Evolutionary conservation across 1,140 invertebrate genomes (phyloP), one percentile per base, ranked within the genome.

Genomic region (Calycopis cecrops): DNA sequence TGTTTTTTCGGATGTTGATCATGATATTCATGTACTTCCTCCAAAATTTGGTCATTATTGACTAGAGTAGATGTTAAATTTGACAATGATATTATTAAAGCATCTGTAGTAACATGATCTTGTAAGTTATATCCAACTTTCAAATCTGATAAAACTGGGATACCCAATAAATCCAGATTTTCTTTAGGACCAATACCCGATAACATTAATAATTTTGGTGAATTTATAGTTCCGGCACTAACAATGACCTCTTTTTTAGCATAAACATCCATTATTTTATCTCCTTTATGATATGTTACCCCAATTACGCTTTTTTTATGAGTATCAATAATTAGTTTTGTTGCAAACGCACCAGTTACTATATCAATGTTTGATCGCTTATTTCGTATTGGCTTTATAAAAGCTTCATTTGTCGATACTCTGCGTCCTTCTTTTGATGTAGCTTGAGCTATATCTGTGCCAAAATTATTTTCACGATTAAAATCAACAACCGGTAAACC

Each of bases 371-470:
- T n/a, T n/a, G n/a, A n/a, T n/a, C 95, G n/a, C n/a, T n/a, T 76
- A 16, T 90, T 70, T 35, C 92, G 76, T 28, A 92, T 91, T 0
- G 93, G 93, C 59, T 89, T 77, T 9, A 95, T 89, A 73, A 92
- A 95, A 1, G 92, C 93, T 35, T 79, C 80, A 60, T 94, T 92
- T 3, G 93, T 90, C 55, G 93, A 94, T 62, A 90, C 89, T 35
- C 94, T 88, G 44, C 81, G 76, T 4, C 94, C 94, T 60, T 90
- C 65, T 35, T 76, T 71, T 4, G 87, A 76, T 0, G 91, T 92
- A 61, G 92, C 90, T 8, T n/a, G n/a, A n/a, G n/a, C 54, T 34
- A 89, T 71, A 73, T 88, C 88, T 0, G 89, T 87, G 8, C 91
- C 91, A 4, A 91, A 67, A 58, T 91, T 87, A 0, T 69, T 48